These are phyloP conservation scores for Drepanosiphum platanoidis DNA, from an alignment of 2,888 invertebrate species.

Conservation along the genomic window DNA sequence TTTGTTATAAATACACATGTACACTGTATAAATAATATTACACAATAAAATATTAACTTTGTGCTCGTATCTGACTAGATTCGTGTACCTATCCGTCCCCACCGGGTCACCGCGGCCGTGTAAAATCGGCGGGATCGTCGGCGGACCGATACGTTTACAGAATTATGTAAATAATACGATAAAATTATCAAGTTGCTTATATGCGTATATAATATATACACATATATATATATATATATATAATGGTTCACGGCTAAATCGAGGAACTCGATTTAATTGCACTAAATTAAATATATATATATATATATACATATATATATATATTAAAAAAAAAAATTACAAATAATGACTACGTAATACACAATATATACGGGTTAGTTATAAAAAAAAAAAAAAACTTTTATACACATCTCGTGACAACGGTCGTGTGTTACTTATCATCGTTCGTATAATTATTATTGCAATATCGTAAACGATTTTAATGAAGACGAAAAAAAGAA, in stretches of 20 bases:
- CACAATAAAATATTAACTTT: conserved; percentile 17
- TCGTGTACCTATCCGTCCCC: not conserved
- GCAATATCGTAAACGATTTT: not conserved
- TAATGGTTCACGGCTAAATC: not conserved
- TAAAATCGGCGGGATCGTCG: not conserved
- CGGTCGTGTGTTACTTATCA: not conserved
- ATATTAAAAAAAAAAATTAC: not conserved
- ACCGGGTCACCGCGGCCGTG: not conserved
- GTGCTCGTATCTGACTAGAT: conserved; percentile 49
- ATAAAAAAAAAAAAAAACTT: not conserved
- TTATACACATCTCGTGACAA: not conserved
- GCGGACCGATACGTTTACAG: not conserved
- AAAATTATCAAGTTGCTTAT: no score
- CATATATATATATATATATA: not conserved
- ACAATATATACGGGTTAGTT: conserved; percentile 3
- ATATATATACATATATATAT: no score
- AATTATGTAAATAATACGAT: no score
- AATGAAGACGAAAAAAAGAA: no score
- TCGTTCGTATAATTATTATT: not conserved
- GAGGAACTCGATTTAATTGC: not conserved
- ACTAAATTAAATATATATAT: not conserved
- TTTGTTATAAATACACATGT: conserved; percentile 51
- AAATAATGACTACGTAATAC: not conserved
- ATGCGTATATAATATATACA: not conserved
- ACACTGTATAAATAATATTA: conserved; percentile 41